These are phyloP conservation scores for Falco naumanni DNA, from an alignment of 2,797 vertebrate genomes.

Conservation along the genomic window DNA sequence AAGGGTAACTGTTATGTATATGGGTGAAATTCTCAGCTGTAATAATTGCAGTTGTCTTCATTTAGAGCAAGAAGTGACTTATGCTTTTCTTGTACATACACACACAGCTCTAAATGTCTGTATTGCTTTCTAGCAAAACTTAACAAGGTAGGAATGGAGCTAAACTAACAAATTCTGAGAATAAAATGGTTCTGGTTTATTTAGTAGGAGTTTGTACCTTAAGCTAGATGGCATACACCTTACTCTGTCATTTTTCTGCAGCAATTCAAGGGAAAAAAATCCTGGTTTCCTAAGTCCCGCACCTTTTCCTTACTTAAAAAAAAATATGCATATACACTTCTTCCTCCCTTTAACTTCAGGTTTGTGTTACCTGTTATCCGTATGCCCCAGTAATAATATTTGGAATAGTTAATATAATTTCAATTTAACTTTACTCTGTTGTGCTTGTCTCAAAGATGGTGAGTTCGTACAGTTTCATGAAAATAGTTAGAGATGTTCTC, in stretches of 20 bases:
- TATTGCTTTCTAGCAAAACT: background rate
- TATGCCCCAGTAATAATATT: background rate
- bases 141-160: background rate
- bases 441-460: background rate
- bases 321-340: rapidly evolving
- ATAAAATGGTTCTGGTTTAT: background rate
- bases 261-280: background rate
- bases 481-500: background rate
- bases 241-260: background rate
- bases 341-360: background rate
- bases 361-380: background rate
- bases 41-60: background rate
- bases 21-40: rapidly evolving
- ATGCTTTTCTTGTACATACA: background rate
- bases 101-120: background rate
- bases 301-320: background rate
- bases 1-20: no score
- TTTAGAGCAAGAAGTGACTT: background rate
- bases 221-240: background rate
- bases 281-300: rapidly evolving
- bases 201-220: background rate
- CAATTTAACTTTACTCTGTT: background rate
- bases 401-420: background rate
- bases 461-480: background rate
- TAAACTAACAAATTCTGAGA: background rate